A percentile compares a stretch with the other conserved stretches of the same genome.
Conservation (phyloP, 2,888 invertebrate genomes). For the Pimpla rufipes region DNA sequence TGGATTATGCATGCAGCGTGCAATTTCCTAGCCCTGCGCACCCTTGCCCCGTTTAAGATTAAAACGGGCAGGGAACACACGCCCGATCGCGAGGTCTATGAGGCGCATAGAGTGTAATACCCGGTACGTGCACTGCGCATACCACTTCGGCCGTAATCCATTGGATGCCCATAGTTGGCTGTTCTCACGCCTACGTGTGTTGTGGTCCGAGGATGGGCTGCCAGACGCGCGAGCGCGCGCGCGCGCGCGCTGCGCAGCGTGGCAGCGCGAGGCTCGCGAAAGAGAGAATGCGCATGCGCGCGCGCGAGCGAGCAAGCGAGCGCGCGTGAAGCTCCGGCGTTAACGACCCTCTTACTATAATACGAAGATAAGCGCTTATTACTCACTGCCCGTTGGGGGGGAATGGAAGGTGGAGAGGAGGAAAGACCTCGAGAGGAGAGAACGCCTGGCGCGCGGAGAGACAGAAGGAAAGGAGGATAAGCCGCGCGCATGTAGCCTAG, state of each 20-base stretch:
- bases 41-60: conserved; percentile 58
- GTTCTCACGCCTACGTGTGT: conserved; percentile 67
- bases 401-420: conserved; percentile 44
- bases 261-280: conserved; percentile 22
- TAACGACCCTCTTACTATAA: conserved; percentile 80
- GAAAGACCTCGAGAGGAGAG: conserved; percentile 48
- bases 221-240: conserved; percentile 27
- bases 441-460: conserved; percentile 34
- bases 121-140: conserved; percentile 36
- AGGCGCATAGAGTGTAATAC: conserved; percentile 2
- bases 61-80: conserved; percentile 47
- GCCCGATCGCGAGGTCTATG: conserved; percentile 28
- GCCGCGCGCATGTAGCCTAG: conserved; percentile 32
- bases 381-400: conserved; percentile 72
- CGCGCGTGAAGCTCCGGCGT: conserved; percentile 76
- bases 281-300: not conserved
- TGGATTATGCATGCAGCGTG: conserved; percentile 35
- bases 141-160: conserved; percentile 38
- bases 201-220: conserved; percentile 58
- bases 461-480: conserved; percentile 31
- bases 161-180: conserved; percentile 58
- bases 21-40: conserved; percentile 56
- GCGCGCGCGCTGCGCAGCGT: conserved; percentile 19
- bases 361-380: conserved; percentile 81
- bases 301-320: conserved; percentile 45